Conservation (phyloP, 2,113 vertebrate species). For the Semicossyphus pulcher region DNA sequence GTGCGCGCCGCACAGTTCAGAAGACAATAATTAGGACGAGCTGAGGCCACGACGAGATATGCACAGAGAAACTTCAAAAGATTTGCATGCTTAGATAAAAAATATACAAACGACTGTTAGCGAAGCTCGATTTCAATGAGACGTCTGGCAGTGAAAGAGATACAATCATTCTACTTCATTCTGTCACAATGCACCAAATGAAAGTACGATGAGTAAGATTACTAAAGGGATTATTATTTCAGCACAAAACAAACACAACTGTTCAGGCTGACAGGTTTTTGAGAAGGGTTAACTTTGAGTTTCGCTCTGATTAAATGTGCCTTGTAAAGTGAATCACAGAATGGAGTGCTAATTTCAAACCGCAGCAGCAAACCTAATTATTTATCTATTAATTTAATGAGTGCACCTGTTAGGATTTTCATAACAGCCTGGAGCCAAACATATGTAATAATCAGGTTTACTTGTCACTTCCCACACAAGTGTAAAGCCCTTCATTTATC, state of each 20-base stretch:
- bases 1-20: slow-evolving; percentile 52
- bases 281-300: neutral
- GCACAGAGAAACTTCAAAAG: slow-evolving; percentile 33
- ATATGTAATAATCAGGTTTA: neutral
- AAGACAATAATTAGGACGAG: slow-evolving; percentile 72
- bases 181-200: neutral
- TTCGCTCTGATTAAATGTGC: slow-evolving; percentile 8
- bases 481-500: too few species aligned
- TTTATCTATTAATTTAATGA: neutral
- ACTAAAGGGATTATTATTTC: neutral
- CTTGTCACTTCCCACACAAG: neutral
- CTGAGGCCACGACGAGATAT: slow-evolving; percentile 44
- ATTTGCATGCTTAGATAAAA: slow-evolving; percentile 23
- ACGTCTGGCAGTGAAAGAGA: slow-evolving; percentile 1
- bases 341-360: slow-evolving; percentile 15
- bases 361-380: neutral
- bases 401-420: neutral
- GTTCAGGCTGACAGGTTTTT: neutral
- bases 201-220: neutral
- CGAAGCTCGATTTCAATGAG: neutral
- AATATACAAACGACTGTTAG: slow-evolving; percentile 11
- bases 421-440: neutral
- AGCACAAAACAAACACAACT: slow-evolving; percentile 15
- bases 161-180: neutral
- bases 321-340: neutral